These are phyloP conservation scores for Agapostemon virescens DNA, from an alignment of 2,888 invertebrate genomes.

Conservation along the genomic window DNA sequence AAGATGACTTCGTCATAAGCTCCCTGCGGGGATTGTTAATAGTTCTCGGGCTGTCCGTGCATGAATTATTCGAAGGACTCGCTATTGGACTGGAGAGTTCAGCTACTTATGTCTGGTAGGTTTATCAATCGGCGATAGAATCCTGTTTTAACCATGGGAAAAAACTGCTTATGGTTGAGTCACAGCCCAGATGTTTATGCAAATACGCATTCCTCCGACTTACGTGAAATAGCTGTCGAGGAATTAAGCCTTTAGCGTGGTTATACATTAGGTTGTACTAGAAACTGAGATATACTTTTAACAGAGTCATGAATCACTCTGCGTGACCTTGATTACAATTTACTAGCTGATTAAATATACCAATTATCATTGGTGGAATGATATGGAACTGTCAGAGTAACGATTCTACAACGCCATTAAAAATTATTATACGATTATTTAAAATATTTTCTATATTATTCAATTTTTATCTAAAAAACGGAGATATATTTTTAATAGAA, in stretches of 20 bases:
- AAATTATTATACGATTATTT: no score
- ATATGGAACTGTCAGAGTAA: no score
- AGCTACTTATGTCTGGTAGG: slow-evolving; percentile 80
- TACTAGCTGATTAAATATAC: background rate
- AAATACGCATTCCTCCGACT: background rate
- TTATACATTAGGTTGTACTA: background rate
- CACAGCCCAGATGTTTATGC: background rate
- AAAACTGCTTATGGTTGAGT: background rate
- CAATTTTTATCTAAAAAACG: no score
- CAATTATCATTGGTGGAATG: no score
- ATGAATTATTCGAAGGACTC: slow-evolving; percentile 91
- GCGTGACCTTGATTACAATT: background rate
- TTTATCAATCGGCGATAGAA: background rate
- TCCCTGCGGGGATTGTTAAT: slow-evolving; percentile 88
- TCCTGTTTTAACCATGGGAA: background rate
- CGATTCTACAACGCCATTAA: no score
- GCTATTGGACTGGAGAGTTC: slow-evolving; percentile 82
- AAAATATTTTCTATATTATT: no score
- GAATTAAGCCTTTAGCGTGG: background rate
- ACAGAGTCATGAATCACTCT: background rate
- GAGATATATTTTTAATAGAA: background rate
- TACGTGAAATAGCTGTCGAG: background rate
- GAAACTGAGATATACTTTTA: background rate
- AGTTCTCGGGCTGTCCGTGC: slow-evolving; percentile 91
- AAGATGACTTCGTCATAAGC: slow-evolving; percentile 73